Evolutionary conservation across 2,113 vertebrate genomes (phyloP).

Genomic region (Neomonachus schauinslandi): DNA sequence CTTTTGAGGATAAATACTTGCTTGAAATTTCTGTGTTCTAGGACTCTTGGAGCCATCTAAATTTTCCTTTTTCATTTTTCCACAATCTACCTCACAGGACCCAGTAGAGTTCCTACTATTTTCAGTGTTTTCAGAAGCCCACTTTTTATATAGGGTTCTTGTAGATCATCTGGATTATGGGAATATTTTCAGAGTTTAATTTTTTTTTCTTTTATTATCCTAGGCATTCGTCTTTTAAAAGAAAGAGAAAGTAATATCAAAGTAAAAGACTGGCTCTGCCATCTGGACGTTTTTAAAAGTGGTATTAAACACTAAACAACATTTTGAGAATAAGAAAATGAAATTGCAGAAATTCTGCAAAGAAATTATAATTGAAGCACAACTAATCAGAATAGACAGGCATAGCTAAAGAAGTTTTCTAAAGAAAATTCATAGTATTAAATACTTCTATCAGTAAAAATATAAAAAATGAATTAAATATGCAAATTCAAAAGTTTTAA

Average conservation of each 20-base stretch:
- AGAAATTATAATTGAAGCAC: not conserved
- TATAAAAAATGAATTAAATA: not conserved
- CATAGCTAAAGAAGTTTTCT: too few species aligned
- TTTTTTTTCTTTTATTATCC: not conserved
- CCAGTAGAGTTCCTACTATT: not conserved
- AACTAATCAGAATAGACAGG: not conserved
- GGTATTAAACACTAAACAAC: not conserved
- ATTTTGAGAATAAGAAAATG: not conserved
- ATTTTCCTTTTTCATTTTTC: not conserved
- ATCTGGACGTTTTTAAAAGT: not conserved
- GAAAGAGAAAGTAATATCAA: not conserved
- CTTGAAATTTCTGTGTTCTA: not conserved
- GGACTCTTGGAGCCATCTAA: not conserved
- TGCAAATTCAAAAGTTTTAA: not conserved
- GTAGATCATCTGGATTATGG: not conserved
- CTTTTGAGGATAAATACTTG: not conserved
- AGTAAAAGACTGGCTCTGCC: not conserved
- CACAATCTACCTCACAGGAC: not conserved
- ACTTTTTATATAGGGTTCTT: not conserved
- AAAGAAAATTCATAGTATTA: too few species aligned
- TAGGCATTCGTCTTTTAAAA: not conserved
- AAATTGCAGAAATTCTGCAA: not conserved
- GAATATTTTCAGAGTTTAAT: not conserved
- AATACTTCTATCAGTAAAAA: too few species aligned
- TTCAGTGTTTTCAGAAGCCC: not conserved